Conservation (phyloP, 2,113 vertebrate species). For the Garra rufa region DNA sequence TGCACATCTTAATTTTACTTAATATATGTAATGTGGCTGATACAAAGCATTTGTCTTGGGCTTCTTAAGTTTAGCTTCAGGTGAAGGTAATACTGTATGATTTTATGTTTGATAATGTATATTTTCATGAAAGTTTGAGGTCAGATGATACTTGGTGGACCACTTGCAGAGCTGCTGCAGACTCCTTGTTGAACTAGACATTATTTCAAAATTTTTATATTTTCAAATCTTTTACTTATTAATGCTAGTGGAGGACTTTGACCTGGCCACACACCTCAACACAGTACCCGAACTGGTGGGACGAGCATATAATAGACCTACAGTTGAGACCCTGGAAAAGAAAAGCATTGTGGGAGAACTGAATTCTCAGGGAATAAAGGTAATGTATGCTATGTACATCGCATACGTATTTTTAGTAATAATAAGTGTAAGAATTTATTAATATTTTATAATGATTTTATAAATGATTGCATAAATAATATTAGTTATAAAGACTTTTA, state of each 20-base stretch:
- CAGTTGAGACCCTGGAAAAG: constrained; percentile 82
- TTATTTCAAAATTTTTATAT: too few relatives aligned
- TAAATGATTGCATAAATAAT: background rate
- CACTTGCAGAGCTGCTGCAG: background rate
- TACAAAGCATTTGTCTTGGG: too few relatives aligned
- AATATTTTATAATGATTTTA: too few relatives aligned
- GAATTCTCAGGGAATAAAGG: constrained; percentile 70
- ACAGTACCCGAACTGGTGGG: constrained; percentile 86
- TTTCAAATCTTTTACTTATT: constrained; percentile 31
- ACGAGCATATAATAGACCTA: constrained; percentile 90
- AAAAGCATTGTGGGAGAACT: constrained; percentile 81
- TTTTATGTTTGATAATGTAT: background rate
- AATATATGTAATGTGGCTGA: too few relatives aligned
- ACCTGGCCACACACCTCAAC: constrained; percentile 84
- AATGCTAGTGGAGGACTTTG: constrained; percentile 82
- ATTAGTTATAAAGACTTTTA: background rate
- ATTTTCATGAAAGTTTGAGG: background rate
- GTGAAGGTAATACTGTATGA: background rate
- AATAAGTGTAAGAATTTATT: too few relatives aligned
- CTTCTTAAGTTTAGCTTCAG: background rate
- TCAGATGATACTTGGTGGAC: background rate
- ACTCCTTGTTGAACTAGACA: background rate
- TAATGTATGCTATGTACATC: constrained; percentile 56
- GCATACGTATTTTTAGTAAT: too few relatives aligned
- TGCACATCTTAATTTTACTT: background rate